These are phyloP conservation scores for Megastigmus dorsalis DNA, from an alignment of 2,888 invertebrate genomes.

Conservation along the genomic window DNA sequence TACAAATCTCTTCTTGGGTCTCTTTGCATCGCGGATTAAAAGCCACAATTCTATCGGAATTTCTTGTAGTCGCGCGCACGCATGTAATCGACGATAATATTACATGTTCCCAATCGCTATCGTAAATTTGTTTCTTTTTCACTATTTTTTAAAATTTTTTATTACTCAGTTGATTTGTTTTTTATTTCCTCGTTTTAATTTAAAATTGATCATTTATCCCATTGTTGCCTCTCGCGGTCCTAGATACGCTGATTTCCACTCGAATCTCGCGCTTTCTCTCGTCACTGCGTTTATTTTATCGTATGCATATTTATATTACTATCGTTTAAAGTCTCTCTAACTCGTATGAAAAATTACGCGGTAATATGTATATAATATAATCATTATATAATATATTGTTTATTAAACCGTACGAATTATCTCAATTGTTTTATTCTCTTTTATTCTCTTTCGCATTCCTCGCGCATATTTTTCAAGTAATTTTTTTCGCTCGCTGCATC, in stretches of 20 bases:
- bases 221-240: neutral
- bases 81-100: constrained; percentile 18
- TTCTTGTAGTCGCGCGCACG: constrained; percentile 22
- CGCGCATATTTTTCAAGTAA: neutral
- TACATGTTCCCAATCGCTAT: neutral
- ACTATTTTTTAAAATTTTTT: neutral
- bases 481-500: neutral
- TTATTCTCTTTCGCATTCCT: too few species aligned
- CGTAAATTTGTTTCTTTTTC: neutral
- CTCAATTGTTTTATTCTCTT: constrained; percentile 32
- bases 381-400: constrained; percentile 52
- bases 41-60: constrained; percentile 33
- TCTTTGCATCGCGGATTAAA: too few species aligned
- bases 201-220: neutral
- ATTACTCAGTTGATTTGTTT: neutral
- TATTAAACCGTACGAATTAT: constrained; percentile 50
- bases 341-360: constrained; percentile 68
- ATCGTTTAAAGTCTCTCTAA: constrained; percentile 54
- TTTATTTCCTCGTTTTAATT: constrained; percentile 21
- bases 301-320: constrained; percentile 54
- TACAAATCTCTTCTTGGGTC: too few species aligned
- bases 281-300: constrained; percentile 29
- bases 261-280: neutral
- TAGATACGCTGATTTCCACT: constrained; percentile 11
- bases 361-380: constrained; percentile 60